These are phyloP conservation scores for Aromia moschata DNA, from an alignment of 2,888 invertebrate genomes.

Conservation along the genomic window DNA sequence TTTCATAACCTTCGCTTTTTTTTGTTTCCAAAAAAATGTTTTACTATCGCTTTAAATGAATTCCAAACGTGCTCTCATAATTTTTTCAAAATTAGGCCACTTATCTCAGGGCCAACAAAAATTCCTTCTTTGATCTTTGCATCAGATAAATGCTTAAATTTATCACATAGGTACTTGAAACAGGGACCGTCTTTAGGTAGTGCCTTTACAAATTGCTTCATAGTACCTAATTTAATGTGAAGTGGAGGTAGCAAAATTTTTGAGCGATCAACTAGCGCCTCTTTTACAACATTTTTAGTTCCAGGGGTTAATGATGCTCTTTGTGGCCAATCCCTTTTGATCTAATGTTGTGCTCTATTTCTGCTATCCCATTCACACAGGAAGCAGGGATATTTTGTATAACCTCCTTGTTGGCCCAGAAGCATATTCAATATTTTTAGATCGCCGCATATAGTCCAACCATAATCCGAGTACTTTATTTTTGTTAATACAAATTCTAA, in stretches of 20 bases:
- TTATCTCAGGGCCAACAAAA: no score
- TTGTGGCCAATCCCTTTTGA: neutral
- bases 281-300: neutral
- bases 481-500: neutral
- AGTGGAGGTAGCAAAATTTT: neutral
- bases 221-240: neutral
- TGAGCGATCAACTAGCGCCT: neutral
- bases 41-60: no score
- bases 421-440: slow-evolving; percentile 35
- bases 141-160: no score
- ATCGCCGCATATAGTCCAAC: slow-evolving; percentile 26
- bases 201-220: neutral
- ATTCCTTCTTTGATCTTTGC: no score
- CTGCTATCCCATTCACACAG: slow-evolving; percentile 47
- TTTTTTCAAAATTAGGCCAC: no score
- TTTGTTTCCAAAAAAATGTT: no score
- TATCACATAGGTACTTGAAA: no score
- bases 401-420: slow-evolving; percentile 41
- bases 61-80: no score
- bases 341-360: slow-evolving; percentile 37
- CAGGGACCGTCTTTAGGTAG: neutral
- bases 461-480: slow-evolving; percentile 2
- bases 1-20: no score
- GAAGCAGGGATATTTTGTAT: slow-evolving; percentile 32
- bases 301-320: neutral